Evolutionary conservation across 2,888 invertebrate species (phyloP), one percentile per base, ranked within the genome.

Genomic region (Ellobium chinense): DNA sequence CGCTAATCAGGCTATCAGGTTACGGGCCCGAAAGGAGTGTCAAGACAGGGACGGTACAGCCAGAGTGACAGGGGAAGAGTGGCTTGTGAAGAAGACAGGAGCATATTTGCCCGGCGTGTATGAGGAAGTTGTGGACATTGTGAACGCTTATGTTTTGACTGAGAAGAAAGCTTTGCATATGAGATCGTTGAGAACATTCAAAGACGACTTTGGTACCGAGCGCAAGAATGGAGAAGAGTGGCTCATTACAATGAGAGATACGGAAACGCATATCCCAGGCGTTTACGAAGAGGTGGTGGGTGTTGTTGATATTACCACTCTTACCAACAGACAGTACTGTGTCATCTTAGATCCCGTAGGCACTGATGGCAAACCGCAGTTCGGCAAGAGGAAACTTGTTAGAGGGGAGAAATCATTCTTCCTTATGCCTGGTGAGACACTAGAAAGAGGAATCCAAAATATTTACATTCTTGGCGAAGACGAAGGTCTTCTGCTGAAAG

Each of bases 161-260:
- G 94, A 94, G 18, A 85, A 93, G 92, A 93, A 91, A 87, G 94
- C 94, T 27, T 89, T 94, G 3, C 94, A 93, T 83, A 90, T 94
- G 84, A 85, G 90, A 36, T 91, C 93, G n/a, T 81, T 91, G 29
- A 87, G 91, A 68, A 93, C 93, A 37, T 94, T 94, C 88, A 91
- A 88, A 46, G 94, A 94, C 88, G 92, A 92, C 78, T 92, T 92
- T 83, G 92, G 91, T 12, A 86, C 90, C 12, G 83, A 86, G 14
- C 87, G 94, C 29, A 93, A 93, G 85, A 94, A 93, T 82, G 94
- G 94, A 58, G 94, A 94, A 82, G 93, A 94, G 87, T 94, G 94
- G 94, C 85, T 94, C 62, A 91, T 94, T 34, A 93, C 91, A 27
- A 89, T 93, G 88, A 82, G 87, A 2, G 93, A 93, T 84, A 92